These are phyloP conservation scores for Phengaris arion DNA, from an alignment of 2,888 invertebrate genomes.

Conservation along the genomic window DNA sequence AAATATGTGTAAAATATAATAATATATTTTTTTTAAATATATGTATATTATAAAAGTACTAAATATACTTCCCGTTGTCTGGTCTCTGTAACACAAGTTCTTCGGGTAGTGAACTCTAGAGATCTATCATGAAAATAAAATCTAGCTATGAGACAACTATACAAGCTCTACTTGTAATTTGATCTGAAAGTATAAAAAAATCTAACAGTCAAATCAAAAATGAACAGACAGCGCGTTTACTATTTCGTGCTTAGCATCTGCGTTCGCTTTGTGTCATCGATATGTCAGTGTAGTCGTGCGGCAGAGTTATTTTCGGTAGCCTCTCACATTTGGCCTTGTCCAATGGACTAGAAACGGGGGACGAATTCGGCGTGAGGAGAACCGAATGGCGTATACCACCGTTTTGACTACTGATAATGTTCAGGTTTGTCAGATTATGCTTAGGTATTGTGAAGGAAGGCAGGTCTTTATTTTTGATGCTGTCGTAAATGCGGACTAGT, in stretches of 20 bases:
- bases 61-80: no score
- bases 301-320: conserved; percentile 59
- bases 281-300: conserved; percentile 48
- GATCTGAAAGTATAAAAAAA: not conserved
- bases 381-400: conserved; percentile 52
- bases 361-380: conserved; percentile 74
- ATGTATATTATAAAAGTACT: no score
- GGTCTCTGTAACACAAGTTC: no score
- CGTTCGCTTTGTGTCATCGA: conserved; percentile 41
- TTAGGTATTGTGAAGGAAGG: conserved; percentile 67
- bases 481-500: conserved; percentile 69
- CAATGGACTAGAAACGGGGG: conserved; percentile 57
- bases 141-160: not conserved
- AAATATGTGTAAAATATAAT: no score
- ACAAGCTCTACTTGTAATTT: not conserved
- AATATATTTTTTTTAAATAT: no score
- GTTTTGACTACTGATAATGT: conserved; percentile 50
- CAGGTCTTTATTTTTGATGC: conserved; percentile 61
- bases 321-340: conserved; percentile 59
- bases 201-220: not conserved
- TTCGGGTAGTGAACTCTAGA: no score
- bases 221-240: not conserved
- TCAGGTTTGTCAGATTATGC: conserved; percentile 57
- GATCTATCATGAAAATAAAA: not conserved
- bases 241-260: conserved; percentile 41